Evolutionary conservation across 2,113 vertebrate species (phyloP).

Genomic region (Gymnobelideus leadbeateri): DNA sequence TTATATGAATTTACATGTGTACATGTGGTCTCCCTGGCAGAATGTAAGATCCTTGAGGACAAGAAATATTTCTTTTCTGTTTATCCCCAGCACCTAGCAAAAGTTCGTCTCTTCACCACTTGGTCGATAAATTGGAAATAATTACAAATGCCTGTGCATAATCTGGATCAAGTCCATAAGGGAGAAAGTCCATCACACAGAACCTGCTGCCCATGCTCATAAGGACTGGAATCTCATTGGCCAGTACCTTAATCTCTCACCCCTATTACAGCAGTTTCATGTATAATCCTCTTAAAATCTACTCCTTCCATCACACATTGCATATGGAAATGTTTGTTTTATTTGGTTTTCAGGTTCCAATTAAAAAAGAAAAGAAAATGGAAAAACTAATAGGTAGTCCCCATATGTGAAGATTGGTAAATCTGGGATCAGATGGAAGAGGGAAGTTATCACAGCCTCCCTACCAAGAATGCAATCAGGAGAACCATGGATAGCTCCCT

Average conservation of each 20-base stretch:
- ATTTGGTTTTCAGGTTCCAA: not conserved
- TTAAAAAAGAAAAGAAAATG: not conserved
- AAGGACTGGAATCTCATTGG: not conserved
- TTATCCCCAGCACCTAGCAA: not conserved
- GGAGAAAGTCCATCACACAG: not conserved
- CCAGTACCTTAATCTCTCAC: not conserved
- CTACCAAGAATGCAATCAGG: not conserved
- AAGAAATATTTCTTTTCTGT: not conserved
- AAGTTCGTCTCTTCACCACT: not conserved
- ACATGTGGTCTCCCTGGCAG: not conserved
- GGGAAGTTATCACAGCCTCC: not conserved
- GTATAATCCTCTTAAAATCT: no score
- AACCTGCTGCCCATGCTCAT: not conserved
- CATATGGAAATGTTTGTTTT: not conserved
- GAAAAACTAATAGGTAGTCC: not conserved
- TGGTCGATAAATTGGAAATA: not conserved
- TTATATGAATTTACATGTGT: not conserved
- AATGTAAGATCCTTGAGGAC: not conserved
- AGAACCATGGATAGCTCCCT: not conserved
- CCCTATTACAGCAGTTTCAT: not conserved
- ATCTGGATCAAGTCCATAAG: not conserved
- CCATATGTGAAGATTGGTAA: not conserved
- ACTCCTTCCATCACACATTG: no score
- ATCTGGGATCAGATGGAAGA: not conserved
- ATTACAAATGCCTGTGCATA: not conserved